Evolutionary conservation across 1,140 invertebrate species (phyloP).

Genomic region (Ruditapes philippinarum): DNA sequence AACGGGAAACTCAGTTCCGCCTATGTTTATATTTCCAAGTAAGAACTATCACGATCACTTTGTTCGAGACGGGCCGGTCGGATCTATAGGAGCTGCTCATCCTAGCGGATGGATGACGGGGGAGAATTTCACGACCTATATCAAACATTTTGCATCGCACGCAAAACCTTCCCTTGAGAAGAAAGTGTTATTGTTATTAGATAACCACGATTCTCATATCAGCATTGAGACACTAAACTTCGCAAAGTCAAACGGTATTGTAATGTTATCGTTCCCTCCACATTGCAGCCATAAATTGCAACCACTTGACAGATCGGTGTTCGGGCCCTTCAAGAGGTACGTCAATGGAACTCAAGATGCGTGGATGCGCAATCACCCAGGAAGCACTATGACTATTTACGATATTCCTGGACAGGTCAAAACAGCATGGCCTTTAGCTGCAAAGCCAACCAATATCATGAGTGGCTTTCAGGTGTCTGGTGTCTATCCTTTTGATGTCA

Average conservation of each 20-base stretch:
- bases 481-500: not conserved
- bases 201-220: slow-evolving; percentile 75
- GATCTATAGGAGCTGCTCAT: slow-evolving; percentile 82
- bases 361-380: slow-evolving; percentile 61
- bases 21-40: slow-evolving; percentile 79
- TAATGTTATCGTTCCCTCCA: slow-evolving; percentile 71
- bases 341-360: not conserved
- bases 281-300: slow-evolving; percentile 48
- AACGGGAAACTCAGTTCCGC: slow-evolving; percentile 77
- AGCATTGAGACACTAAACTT: slow-evolving; percentile 62
- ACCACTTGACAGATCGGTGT: slow-evolving; percentile 30
- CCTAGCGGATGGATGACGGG: slow-evolving; percentile 85
- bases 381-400: not conserved
- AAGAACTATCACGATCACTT: no score
- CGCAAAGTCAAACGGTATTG: slow-evolving; percentile 65
- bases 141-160: slow-evolving; percentile 85
- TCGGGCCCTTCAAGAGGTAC: slow-evolving; percentile 84
- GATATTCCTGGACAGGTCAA: not conserved
- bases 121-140: slow-evolving; percentile 86
- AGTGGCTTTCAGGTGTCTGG: not conserved
- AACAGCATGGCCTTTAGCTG: not conserved
- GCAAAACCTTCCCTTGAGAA: not conserved
- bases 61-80: slow-evolving; percentile 73
- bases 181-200: slow-evolving; percentile 68
- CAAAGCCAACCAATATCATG: not conserved